These are phyloP conservation scores for Sorex maritimensis DNA, from an alignment of 2,797 vertebrate species.

Conservation along the genomic window DNA sequence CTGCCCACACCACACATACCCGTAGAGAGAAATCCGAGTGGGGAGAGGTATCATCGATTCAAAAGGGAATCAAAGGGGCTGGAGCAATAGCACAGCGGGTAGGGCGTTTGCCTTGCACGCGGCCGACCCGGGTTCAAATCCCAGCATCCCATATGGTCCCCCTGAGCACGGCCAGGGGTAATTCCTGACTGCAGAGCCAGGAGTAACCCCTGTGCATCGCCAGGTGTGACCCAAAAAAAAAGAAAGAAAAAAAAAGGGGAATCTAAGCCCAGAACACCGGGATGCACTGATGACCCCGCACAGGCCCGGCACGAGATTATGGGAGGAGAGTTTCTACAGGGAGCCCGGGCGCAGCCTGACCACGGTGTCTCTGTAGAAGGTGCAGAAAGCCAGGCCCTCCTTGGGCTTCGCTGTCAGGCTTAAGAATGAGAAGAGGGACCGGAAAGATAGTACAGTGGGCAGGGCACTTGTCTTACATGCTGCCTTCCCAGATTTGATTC, in stretches of 20 bases:
- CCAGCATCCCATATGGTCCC: too few species aligned
- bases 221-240: too few species aligned
- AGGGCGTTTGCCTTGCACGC: too few species aligned
- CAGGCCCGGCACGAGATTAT: neutral
- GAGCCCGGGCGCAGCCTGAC: neutral
- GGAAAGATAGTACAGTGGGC: neutral
- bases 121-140: too few species aligned
- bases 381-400: neutral
- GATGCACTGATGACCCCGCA: rapidly evolving
- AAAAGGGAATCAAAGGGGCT: neutral
- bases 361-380: neutral
- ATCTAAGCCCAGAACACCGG: neutral
- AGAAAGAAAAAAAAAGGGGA: too few species aligned
- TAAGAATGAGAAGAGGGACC: neutral
- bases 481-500: too few species aligned
- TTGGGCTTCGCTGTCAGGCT: neutral
- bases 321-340: neutral
- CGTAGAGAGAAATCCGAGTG: neutral
- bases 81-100: too few species aligned
- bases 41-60: neutral
- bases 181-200: too few species aligned
- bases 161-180: too few species aligned
- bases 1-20: neutral
- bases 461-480: too few species aligned
- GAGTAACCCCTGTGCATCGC: too few species aligned